Conservation (phyloP, 2,888 invertebrate genomes). For the Melanostoma mellinum region DNA sequence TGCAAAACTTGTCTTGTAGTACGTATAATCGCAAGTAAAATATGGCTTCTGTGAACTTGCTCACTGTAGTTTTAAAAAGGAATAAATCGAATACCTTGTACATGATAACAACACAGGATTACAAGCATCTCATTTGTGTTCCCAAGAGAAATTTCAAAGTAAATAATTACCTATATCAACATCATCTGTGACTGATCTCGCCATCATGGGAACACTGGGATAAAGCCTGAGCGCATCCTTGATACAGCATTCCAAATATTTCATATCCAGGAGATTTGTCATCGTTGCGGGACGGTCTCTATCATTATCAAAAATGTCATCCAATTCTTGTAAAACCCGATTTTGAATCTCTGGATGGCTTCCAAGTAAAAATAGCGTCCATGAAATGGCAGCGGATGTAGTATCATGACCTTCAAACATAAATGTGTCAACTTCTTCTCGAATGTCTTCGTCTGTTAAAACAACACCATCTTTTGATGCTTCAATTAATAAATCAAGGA, state of each 20-base stretch:
- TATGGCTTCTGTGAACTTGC: no score
- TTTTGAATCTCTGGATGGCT: slow-evolving; percentile 81
- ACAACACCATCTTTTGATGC: slow-evolving; percentile 83
- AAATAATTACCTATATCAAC: slow-evolving; percentile 83
- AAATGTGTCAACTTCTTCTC: slow-evolving; percentile 86
- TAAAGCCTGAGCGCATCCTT: slow-evolving; percentile 87
- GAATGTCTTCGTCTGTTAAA: slow-evolving; percentile 82
- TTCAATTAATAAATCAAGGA: slow-evolving; percentile 84
- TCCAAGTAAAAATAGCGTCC: slow-evolving; percentile 81
- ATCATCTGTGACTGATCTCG: slow-evolving; percentile 84
- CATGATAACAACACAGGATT: no score
- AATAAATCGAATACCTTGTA: no score
- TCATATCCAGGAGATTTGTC: slow-evolving; percentile 85
- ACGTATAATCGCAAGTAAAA: no score
- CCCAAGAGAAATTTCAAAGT: no score
- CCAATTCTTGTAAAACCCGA: slow-evolving; percentile 82
- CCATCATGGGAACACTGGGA: slow-evolving; percentile 87
- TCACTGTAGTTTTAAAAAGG: no score
- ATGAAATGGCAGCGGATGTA: slow-evolving; percentile 82
- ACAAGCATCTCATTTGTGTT: no score
- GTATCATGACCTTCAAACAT: slow-evolving; percentile 85
- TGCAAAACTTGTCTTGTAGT: no score
- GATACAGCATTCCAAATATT: slow-evolving; percentile 87
- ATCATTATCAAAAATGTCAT: slow-evolving; percentile 82
- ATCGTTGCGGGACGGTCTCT: slow-evolving; percentile 83